Evolutionary conservation across 2,113 vertebrate species (phyloP), one percentile per base, ranked within the genome.

Genomic region (Ovis canadensis): DNA sequence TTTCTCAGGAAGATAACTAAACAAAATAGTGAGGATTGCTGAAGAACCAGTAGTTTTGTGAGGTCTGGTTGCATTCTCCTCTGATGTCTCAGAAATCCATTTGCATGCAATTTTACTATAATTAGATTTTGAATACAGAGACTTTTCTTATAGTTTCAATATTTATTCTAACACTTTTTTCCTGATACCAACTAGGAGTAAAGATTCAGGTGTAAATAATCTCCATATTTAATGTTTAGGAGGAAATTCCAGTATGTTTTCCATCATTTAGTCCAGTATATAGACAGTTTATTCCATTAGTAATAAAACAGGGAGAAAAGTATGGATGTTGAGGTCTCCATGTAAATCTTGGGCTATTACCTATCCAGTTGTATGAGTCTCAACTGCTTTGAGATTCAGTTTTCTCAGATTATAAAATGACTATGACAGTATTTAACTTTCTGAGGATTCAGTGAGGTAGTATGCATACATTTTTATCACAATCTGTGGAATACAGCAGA

Each of bases 1-100:
- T 93, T 89, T 64, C 74, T 71, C 29, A 95, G 27, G 81, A 91
- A 92, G 33, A 57, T 90, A 97, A 93, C 23, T 48, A 40, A 86
- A 64, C 25, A 67, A 88, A 55, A 40, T 19, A 60, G 11, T 21
- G 29, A 84, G 23, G 25, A 15, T 14, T 80, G 31, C 55, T 54
- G 31, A 71, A 55, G 31, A 81, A 15, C 14, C 6, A 4, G n/a
- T 10, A 14, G 0, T 83, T 97, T 83, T 88, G 21, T 50, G 7
- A 83, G 3, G 4, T 9, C 9, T 82, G 31, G 23, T 50, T 78
- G 23, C 13, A 5, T 40, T 54, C 29, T n/a, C 13, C 15, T 4
- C 4, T 21, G 23, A 3, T 23, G 3, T 33, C 57, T 88, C 13
- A 48, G 64, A 17, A 60, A 57, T 8, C 6, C 1, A 40, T 92